These are phyloP conservation scores for Diplosoma virens DNA, from an alignment of 23 tunicate genomes.

Conservation along the genomic window DNA sequence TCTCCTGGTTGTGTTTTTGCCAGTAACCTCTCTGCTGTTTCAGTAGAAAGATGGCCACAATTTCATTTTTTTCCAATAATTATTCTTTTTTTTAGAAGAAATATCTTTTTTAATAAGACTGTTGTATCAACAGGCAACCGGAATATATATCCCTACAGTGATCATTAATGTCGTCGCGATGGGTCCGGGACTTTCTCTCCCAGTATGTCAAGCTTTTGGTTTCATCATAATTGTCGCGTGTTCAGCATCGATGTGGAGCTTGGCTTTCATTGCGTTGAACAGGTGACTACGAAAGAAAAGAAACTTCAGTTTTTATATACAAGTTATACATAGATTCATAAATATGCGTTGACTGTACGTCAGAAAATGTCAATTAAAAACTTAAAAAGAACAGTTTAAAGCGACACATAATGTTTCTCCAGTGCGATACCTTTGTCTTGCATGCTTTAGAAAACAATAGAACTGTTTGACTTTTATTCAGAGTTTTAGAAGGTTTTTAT, in stretches of 20 bases:
- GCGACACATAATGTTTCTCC: too few species aligned
- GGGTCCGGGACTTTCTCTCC: not conserved
- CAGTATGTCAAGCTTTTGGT: slow-evolving; percentile 27
- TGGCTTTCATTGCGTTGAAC: slow-evolving; percentile 36
- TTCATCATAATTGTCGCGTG: slow-evolving; percentile 30
- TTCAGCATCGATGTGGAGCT: slow-evolving; percentile 9
- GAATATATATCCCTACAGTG: slow-evolving; percentile 25
- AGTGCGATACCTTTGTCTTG: too few species aligned
- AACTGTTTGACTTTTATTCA: not conserved
- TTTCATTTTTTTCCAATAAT: too few species aligned
- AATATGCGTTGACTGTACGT: too few species aligned
- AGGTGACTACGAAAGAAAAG: slow-evolving; percentile 8
- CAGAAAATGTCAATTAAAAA: too few species aligned
- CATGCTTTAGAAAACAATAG: not conserved
- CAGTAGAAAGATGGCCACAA: too few species aligned
- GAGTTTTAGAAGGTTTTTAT: too few species aligned
- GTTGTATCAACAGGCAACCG: slow-evolving; percentile 28
- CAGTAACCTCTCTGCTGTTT: too few species aligned
- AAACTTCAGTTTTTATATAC: not conserved
- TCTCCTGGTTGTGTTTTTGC: too few species aligned
- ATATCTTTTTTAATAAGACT: too few species aligned
- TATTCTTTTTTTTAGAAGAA: too few species aligned
- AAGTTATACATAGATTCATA: not conserved
- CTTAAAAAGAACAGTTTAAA: too few species aligned
- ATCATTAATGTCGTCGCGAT: slow-evolving; percentile 23